phyloP scores from a whole-genome alignment of 2,888 invertebrate species.

The Heliconius ismenius region DNA sequence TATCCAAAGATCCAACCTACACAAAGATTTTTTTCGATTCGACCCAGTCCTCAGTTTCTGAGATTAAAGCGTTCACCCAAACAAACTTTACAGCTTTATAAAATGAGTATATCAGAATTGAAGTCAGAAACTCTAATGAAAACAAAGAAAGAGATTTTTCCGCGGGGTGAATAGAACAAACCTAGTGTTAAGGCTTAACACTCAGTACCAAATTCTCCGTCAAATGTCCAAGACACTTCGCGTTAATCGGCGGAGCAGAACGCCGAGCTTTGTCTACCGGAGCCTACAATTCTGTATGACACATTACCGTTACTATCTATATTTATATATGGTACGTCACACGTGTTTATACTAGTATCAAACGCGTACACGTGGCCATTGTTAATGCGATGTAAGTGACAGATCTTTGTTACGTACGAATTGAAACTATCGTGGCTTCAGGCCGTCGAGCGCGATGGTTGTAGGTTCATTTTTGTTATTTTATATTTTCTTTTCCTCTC shows the following conservation, averaged over 20 bases:
- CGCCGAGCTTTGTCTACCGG: no score
- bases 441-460: no score
- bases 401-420: background rate
- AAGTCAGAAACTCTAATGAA: no score
- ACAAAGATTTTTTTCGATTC: no score
- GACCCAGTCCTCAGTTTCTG: no score
- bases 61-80: no score
- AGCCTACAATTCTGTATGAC: no score
- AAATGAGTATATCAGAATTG: no score
- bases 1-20: no score
- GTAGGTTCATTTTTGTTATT: no score
- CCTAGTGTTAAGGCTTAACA: background rate
- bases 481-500: background rate
- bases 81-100: no score
- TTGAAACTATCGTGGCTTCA: background rate
- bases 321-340: conserved; percentile 3
- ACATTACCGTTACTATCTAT: background rate
- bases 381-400: background rate
- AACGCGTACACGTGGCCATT: background rate
- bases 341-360: background rate
- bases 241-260: background rate
- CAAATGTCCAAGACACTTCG: background rate
- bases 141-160: no score
- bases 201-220: background rate
- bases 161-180: background rate